These are phyloP conservation scores for Drosophila stalkeri DNA, from an alignment of 2,888 invertebrate species.

Conservation along the genomic window DNA sequence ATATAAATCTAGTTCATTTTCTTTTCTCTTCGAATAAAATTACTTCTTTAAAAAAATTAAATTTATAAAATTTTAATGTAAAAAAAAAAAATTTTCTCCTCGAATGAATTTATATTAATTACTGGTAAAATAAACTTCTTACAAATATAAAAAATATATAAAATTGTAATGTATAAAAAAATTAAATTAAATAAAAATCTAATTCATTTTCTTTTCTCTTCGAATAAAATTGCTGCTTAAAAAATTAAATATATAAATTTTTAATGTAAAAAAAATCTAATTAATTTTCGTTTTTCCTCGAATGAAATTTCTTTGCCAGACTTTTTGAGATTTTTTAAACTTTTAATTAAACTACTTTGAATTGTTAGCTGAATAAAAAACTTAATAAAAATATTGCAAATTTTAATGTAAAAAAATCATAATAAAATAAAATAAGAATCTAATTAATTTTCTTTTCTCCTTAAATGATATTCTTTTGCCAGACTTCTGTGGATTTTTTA, in stretches of 20 bases:
- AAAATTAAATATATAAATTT: too few species aligned
- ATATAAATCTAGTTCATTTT: too few species aligned
- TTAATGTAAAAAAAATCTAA: background rate
- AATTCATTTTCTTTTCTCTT: too few species aligned
- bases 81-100: background rate
- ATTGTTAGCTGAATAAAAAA: too few species aligned
- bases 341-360: background rate
- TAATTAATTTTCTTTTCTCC: background rate
- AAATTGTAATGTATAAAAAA: too few species aligned
- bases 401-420: too few species aligned
- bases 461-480: background rate
- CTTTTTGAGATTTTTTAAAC: background rate
- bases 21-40: background rate
- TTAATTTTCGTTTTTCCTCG: background rate
- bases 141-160: too few species aligned
- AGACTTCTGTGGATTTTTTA: background rate
- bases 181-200: too few species aligned
- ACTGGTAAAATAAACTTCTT: too few species aligned
- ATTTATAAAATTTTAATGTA: background rate
- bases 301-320: background rate
- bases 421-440: too few species aligned
- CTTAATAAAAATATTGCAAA: too few species aligned
- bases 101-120: conserved; percentile 31
- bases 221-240: too few species aligned
- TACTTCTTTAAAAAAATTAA: background rate